Evolutionary conservation across 2,888 invertebrate species (phyloP).

Genomic region (Thymelicus lineola): DNA sequence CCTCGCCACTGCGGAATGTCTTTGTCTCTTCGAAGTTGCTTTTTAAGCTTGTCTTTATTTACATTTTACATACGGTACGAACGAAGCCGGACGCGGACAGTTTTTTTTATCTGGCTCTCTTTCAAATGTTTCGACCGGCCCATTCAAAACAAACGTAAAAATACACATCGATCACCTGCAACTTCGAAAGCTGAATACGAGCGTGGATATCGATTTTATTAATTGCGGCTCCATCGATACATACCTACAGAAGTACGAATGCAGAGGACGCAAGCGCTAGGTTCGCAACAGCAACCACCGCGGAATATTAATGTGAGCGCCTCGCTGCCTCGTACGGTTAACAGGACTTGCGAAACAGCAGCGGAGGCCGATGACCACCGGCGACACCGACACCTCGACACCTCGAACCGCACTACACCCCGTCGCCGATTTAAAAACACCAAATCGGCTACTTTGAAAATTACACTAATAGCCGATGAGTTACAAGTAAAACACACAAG

Average conservation of each 20-base stretch:
- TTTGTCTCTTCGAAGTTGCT: conserved; percentile 65
- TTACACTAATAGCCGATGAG: conserved; percentile 50
- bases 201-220: conserved; percentile 18
- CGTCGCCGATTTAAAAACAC: conserved; percentile 36
- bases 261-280: conserved; percentile 63
- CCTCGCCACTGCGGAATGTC: conserved; percentile 72
- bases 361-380: conserved; percentile 80
- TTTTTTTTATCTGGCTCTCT: conserved; percentile 36
- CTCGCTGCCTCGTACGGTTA: conserved; percentile 76
- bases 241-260: conserved; percentile 41
- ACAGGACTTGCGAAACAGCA: conserved; percentile 83
- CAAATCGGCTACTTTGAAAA: conserved; percentile 28
- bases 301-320: conserved; percentile 81
- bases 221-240: conserved; percentile 40
- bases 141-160: conserved; percentile 31
- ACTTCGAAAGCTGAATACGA: neutral
- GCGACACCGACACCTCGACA: conserved; percentile 51
- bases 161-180: conserved; percentile 13
- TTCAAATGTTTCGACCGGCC: conserved; percentile 28
- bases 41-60: conserved; percentile 56
- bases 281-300: conserved; percentile 72
- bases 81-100: conserved; percentile 39
- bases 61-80: conserved; percentile 50
- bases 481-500: conserved; percentile 40
- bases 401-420: conserved; percentile 52